Percentiles rank a stretch among this genome's conserved stretches.
Evolutionary conservation across 1,140 invertebrate species (phyloP).

Genomic region (Copidosoma floridanum): DNA sequence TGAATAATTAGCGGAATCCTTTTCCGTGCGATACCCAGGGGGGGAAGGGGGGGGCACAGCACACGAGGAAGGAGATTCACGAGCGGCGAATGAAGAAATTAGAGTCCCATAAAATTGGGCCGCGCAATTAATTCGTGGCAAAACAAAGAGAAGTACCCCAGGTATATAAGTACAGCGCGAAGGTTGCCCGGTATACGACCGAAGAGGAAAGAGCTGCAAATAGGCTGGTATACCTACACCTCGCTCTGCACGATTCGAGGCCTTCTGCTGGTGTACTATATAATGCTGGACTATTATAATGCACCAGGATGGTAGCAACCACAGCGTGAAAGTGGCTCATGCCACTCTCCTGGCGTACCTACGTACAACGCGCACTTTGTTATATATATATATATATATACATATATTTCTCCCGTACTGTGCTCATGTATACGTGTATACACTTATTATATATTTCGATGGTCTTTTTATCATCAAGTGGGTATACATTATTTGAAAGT

Average conservation of each 20-base stretch:
- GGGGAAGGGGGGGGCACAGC: no score
- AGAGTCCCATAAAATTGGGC: conserved; percentile 1
- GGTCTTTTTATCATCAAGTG: conserved; percentile 3
- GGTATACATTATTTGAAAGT: not conserved
- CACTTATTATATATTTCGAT: conserved; percentile 17
- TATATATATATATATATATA: no score
- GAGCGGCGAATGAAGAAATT: conserved; percentile 2
- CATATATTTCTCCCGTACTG: no score
- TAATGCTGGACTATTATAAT: no score
- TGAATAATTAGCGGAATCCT: conserved; percentile 14
- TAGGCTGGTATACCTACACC: not conserved
- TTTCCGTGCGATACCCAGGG: no score
- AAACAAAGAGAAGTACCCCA: no score
- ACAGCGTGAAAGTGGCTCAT: conserved; percentile 30
- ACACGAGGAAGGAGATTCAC: conserved; percentile 2
- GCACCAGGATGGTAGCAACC: conserved; percentile 17
- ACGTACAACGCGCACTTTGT: no score
- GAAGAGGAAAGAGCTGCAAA: not conserved
- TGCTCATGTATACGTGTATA: not conserved
- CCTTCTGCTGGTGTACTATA: no score
- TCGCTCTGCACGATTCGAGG: no score
- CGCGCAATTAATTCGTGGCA: conserved; percentile 28
- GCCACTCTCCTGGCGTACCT: conserved; percentile 26
- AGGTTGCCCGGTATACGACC: no score
- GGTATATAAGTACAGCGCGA: not conserved